These are phyloP conservation scores for Pollimyrus isidori DNA, from an alignment of 2,113 vertebrate species.

Conservation along the genomic window DNA sequence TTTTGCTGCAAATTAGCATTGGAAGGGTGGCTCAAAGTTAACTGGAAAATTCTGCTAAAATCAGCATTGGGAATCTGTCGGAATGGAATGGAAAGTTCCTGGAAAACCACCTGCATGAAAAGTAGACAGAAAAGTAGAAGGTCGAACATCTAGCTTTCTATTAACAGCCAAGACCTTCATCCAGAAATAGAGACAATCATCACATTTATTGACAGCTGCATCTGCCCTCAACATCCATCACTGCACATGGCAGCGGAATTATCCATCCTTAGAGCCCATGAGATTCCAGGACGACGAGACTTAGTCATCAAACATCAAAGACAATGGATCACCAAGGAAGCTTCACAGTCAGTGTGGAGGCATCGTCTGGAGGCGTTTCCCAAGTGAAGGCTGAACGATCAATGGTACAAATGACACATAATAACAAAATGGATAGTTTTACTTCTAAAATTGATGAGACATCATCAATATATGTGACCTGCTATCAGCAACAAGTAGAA, in stretches of 20 bases:
- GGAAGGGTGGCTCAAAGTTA: constrained; percentile 19
- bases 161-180: neutral
- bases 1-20: constrained; percentile 31
- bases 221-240: neutral
- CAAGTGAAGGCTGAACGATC: neutral
- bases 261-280: neutral
- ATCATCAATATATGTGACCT: neutral
- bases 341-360: neutral
- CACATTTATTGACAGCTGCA: neutral
- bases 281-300: neutral
- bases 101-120: neutral
- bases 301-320: neutral
- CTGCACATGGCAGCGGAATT: neutral
- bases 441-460: neutral
- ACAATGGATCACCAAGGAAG: neutral
- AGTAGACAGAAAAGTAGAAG: neutral
- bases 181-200: neutral
- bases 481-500: neutral
- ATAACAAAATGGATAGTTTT: neutral
- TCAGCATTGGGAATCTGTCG: neutral
- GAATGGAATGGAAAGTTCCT: neutral
- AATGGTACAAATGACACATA: neutral
- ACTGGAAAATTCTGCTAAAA: constrained; percentile 11
- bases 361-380: neutral
- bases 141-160: neutral